Evolutionary conservation across 1,140 invertebrate species (phyloP), one percentile per base, ranked within the genome.

Genomic region (Camponotus pennsylvanicus): DNA sequence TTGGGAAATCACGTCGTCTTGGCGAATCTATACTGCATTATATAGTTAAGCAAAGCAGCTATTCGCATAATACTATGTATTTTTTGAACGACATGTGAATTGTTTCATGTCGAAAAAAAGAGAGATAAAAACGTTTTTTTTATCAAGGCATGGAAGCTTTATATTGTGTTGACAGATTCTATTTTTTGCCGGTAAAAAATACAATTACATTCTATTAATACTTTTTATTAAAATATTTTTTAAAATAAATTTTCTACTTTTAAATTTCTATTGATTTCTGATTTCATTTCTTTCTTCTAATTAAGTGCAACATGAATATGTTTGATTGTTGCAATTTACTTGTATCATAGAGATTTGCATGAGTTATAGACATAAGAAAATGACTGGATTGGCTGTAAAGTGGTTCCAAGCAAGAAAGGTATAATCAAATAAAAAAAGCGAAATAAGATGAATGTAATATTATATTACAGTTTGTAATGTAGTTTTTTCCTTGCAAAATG

Each of bases 31-130:
- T 92, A 91, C 66, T 61, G 59, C 21, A 32, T 42, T 84, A 85
- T 92, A 92, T 92, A 92, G 88, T 90, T 85, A 85, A 88, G 88
- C 90, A 90, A 92, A 91, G 89, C 86, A 71, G 52, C 27, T 76
- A 87, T 34, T 73, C 66, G 7, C 63, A 80, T 40, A 73, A 76
- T 89, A 75, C 52, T 59, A 45, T 9, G 1, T 45, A 87, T 37
- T 52, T 27, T 86, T n/a, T 71, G 63, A 76, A 78, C 76, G 18
- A 69, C 13, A 61, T 90, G 71, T 88, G 77, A 82, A 66, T 85
- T 37, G 42, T 78, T 86, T 79, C n/a, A 75, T 85, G 57, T 27
- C n/a, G 57, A 66, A 40, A 59, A 55, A 59, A 55, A 66, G 11
- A 55, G 11, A 37, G 40, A 71, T 40, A 34, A 78, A 64, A 1